Base-by-base conservation (phyloP, 2,888 invertebrate genomes). In the Hydrotaea cyrtoneurina region DNA sequence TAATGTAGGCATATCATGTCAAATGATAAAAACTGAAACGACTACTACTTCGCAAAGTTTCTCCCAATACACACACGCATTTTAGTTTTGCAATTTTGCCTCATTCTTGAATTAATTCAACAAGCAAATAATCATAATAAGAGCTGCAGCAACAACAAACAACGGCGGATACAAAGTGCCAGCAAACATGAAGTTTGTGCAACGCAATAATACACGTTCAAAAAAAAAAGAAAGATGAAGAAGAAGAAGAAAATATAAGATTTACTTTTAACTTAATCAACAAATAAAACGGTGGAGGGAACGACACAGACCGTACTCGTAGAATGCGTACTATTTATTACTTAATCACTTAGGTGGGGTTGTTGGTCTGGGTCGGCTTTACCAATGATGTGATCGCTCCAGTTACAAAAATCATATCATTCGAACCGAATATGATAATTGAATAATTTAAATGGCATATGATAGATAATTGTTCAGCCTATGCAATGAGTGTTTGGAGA, bases 1-100 rank as follows among this genome's bases (percentile, higher is more conserved):
- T 85, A 85, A 85, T 85, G 84, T 85, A 85, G 84, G 84, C 84
- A 85, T 85, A 85, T 85, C 81, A 85, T 85, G 84, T 85, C 84
- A 85, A 85, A 85, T 82, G 81, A 82, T 85, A 82, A 85, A 85
- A 85, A 78, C 69, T 79, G 79, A 76, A n/a, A 79, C 73, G 81
- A 85, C 81, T 81, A 66, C 76, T 21, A 75, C 80, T 79, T 72
- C 73, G 75, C 71, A 76, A 64, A 31, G 80, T 76, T 76, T 71
- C 36, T 36, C 31, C 21, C 17, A 3, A 55, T 21, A 64, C 59
- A 15, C 53, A 71, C 78, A 74, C 74, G 23, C 39, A 74, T 59
- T 59, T 57, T 59, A 59, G 59, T 59, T 59, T 19, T 43, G 57
- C 23, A 31, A 31, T 71, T 55, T 17, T 46, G 69, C 26, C 31